Base-by-base conservation (phyloP, 1,140 invertebrate species). In the Zaprionus gabonicus region DNA sequence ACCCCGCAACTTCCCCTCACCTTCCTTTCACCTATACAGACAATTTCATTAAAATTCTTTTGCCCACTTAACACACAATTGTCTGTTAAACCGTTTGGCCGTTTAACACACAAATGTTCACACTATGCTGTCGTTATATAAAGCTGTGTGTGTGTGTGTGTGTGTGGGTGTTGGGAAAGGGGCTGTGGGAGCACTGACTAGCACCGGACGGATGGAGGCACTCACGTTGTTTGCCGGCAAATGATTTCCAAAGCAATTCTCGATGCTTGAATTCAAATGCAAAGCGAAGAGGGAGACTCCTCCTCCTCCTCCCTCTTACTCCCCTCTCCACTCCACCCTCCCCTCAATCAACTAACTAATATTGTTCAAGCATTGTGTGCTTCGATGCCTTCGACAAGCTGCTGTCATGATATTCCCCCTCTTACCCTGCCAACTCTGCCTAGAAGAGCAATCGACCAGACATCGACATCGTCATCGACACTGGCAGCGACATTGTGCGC, bases 71-170 rank as follows among this genome's bases (percentile, higher is more conserved):
- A 73, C 74, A 77, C 64, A 80, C 74, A 77, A 80, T 80, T 77
- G 73, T 77, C 44, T 77, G 78, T 68, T 80, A 69, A 77, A 77
- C 53, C 69, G 72, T 34, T 60, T 76, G 69, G 58, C 63, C 77
- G 77, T 77, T 80, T 79, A 79, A 77, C 74, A 80, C 77, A 80
- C 74, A 79, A 79, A 76, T 79, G 77, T 76, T 79, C 68, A 79
- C 74, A 79, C 73, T 76, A 63, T 71, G 58, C 51, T 58, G 68
- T 41, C 73, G 57, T 72, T 79, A 71, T 79, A 76, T 74, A 64
- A 77, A 12, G 31, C n/a, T 17, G 27, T n/a, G 23, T 17, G 15
- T 49, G 17, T 69, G n/a, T 20, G 20, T 38, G 10, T 51, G 15
- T 51, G 46, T 36, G 17, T 34, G 41, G 13, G 56, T 27, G 44